phyloP scores from a whole-genome alignment of 2,797 vertebrate species.

The Pseudotriccus pelzelni region DNA sequence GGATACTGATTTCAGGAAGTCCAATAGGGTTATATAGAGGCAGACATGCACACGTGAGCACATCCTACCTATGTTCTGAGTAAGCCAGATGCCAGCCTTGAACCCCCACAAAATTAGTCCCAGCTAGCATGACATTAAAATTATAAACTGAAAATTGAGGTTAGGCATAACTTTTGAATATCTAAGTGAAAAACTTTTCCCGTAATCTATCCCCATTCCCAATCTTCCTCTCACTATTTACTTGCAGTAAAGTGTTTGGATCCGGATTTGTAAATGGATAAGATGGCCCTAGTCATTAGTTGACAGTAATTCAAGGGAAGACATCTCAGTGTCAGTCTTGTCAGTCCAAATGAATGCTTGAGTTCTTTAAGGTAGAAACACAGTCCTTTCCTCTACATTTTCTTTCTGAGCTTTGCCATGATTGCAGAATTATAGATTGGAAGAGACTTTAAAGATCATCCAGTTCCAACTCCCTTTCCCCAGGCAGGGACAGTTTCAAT shows the following conservation, averaged over 20 bases:
- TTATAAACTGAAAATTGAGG: not conserved
- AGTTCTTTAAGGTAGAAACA: not conserved
- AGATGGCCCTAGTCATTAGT: not conserved
- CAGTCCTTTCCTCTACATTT: not conserved
- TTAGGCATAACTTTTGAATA: not conserved
- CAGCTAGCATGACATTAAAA: accelerated
- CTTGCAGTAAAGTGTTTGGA: not conserved
- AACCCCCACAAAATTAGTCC: not conserved
- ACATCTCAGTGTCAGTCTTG: not conserved
- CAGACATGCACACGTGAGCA: not conserved
- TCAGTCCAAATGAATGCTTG: not conserved
- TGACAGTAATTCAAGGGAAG: not conserved
- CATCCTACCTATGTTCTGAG: not conserved
- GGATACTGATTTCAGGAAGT: not conserved
- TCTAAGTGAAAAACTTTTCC: not conserved
- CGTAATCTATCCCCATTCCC: not conserved
- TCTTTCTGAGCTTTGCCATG: not conserved
- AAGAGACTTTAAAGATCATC: too few relatives aligned
- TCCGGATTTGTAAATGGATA: not conserved
- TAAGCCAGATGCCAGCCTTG: not conserved
- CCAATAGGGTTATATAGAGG: not conserved
- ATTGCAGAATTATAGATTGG: not conserved
- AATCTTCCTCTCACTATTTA: not conserved
- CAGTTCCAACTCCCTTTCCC: not conserved
- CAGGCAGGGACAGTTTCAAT: not conserved